Conservation (phyloP, 2,797 vertebrate genomes). For the Galaxias olidus region DNA sequence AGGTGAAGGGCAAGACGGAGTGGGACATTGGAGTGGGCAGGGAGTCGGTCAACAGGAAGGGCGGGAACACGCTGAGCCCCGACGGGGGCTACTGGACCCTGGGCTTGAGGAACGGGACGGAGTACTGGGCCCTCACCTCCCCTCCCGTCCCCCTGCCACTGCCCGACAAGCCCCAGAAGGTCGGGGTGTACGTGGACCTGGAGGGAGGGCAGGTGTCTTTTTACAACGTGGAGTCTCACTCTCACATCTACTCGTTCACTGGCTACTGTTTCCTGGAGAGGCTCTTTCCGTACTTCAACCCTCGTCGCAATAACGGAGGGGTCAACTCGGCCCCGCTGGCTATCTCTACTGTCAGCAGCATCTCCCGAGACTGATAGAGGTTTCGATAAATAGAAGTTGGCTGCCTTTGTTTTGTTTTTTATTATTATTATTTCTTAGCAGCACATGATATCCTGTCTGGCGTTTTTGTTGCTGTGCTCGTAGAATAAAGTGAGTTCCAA, state of each 20-base stretch:
- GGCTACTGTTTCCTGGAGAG: constrained; percentile 60
- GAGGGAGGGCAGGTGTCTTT: constrained; percentile 71
- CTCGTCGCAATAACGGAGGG: constrained; percentile 59
- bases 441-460: too few species aligned
- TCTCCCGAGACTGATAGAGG: constrained; percentile 1
- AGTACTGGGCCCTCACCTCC: constrained; percentile 64
- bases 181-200: constrained; percentile 70
- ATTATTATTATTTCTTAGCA: too few species aligned
- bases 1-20: constrained; percentile 68
- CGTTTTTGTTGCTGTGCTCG: too few species aligned
- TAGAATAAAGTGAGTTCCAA: too few species aligned
- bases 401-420: too few species aligned
- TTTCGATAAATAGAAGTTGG: too few species aligned
- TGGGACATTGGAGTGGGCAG: constrained; percentile 70
- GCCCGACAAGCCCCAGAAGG: constrained; percentile 47
- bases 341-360: constrained; percentile 44
- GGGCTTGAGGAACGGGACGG: constrained; percentile 53
- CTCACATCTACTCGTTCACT: constrained; percentile 71
- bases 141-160: constrained; percentile 53
- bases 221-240: constrained; percentile 57
- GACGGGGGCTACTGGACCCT: constrained; percentile 68
- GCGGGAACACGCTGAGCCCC: constrained; percentile 56
- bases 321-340: constrained; percentile 66
- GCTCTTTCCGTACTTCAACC: constrained; percentile 68
- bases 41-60: constrained; percentile 67